These are phyloP conservation scores for Danio aesculapii DNA, from an alignment of 2,797 vertebrate genomes.

Conservation along the genomic window DNA sequence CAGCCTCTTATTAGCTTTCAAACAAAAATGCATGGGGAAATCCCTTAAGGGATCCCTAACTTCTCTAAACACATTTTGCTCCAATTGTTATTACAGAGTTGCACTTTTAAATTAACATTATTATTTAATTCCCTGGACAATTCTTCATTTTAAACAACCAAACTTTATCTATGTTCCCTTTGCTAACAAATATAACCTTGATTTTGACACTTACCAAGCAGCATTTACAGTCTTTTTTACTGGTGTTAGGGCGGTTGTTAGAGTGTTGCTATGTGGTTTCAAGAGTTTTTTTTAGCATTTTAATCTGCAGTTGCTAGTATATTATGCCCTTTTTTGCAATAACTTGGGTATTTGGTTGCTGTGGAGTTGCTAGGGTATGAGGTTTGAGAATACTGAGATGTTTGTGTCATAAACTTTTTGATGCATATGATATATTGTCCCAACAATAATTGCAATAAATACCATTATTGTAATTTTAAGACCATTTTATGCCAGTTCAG, in stretches of 20 bases:
- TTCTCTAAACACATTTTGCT: constrained; percentile 5
- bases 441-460: too few relatives aligned
- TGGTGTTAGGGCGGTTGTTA: not conserved
- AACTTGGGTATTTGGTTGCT: not conserved
- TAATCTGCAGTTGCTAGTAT: not conserved
- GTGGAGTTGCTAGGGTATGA: not conserved
- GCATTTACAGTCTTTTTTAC: too few relatives aligned
- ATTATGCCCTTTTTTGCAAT: not conserved
- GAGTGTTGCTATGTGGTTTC: too few relatives aligned
- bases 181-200: not conserved
- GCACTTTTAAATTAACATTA: not conserved
- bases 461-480: too few relatives aligned
- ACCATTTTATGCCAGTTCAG: too few relatives aligned
- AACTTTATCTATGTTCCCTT: not conserved
- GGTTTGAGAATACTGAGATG: not conserved
- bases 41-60: constrained; percentile 25
- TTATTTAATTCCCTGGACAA: not conserved
- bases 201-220: not conserved
- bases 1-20: constrained; percentile 24
- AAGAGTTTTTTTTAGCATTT: not conserved
- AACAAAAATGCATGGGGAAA: not conserved
- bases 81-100: not conserved
- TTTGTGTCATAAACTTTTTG: not conserved
- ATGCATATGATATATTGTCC: too few relatives aligned
- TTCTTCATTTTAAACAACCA: not conserved